phyloP scores from a whole-genome alignment of 2,113 vertebrate species.

The Chaetorhynchus papuensis region DNA sequence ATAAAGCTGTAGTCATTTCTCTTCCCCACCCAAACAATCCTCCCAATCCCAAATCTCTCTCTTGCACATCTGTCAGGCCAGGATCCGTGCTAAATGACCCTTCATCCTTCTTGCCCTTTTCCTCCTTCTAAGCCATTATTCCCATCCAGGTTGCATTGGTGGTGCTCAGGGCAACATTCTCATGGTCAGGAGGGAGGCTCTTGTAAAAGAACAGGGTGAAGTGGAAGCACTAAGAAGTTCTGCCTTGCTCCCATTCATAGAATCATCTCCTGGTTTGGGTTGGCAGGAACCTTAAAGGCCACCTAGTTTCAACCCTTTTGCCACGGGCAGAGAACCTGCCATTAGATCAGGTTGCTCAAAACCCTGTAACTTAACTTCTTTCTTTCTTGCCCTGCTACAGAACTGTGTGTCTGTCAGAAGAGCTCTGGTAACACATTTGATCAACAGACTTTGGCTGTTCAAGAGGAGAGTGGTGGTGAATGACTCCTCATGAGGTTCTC shows the following conservation, averaged over 20 bases:
- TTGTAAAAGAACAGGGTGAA: background rate
- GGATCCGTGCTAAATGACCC: background rate
- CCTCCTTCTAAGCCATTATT: background rate
- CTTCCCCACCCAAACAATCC: background rate
- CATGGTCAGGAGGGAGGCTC: background rate
- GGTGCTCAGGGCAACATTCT: background rate
- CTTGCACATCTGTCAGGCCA: background rate
- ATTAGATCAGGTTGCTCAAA: background rate
- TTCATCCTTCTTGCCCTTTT: background rate
- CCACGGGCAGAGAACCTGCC: background rate
- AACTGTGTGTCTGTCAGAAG: background rate
- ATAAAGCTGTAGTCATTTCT: background rate
- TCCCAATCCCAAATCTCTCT: background rate
- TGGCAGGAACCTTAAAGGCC: background rate
- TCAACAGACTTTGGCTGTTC: background rate
- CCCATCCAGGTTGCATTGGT: background rate
- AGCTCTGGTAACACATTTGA: background rate
- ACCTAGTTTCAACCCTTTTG: background rate
- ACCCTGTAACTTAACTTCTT: background rate
- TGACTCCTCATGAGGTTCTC: background rate
- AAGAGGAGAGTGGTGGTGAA: background rate
- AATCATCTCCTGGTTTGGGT: background rate
- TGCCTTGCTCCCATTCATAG: background rate
- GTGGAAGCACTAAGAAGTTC: background rate
- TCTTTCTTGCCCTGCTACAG: background rate